Conservation (phyloP, 2,888 invertebrate species). For the Drosophila mulleri region DNA sequence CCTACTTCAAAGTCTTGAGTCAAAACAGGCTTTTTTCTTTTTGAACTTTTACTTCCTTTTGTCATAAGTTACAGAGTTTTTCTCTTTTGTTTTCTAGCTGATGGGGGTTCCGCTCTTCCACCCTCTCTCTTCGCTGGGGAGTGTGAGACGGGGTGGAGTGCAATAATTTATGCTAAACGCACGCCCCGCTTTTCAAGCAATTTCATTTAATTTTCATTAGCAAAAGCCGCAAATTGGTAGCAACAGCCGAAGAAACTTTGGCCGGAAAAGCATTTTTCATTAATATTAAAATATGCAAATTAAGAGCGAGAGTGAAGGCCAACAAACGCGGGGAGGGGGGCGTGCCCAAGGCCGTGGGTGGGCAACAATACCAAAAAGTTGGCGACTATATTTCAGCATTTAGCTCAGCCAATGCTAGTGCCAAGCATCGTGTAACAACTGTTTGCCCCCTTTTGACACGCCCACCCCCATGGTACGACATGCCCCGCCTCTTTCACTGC, state of each 20-base stretch:
- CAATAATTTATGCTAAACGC: conserved; percentile 67
- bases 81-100: too few species aligned
- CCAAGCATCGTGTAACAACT: not conserved
- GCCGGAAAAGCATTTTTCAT: conserved; percentile 68
- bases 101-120: not conserved
- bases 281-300: conserved; percentile 80
- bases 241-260: conserved; percentile 59
- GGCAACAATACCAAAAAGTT: conserved; percentile 8
- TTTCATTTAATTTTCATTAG: conserved; percentile 79
- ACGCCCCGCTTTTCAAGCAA: conserved; percentile 69
- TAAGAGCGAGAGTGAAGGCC: conserved; percentile 46
- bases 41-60: conserved; percentile 18
- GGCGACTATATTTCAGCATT: conserved; percentile 19
- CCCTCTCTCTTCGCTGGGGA: too few species aligned
- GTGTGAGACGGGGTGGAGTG: not conserved
- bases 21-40: conserved; percentile 8
- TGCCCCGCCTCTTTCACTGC: not conserved
- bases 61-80: conserved; percentile 49
- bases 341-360: not conserved
- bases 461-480: not conserved
- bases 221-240: conserved; percentile 63
- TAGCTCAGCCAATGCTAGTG: conserved; percentile 6
- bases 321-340: not conserved
- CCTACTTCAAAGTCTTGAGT: conserved; percentile 43
- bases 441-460: not conserved